Percentiles rank a stretch among this genome's conserved stretches.
Conservation (phyloP, 2,888 invertebrate genomes). For the Brachynemurus nebulosus region DNA sequence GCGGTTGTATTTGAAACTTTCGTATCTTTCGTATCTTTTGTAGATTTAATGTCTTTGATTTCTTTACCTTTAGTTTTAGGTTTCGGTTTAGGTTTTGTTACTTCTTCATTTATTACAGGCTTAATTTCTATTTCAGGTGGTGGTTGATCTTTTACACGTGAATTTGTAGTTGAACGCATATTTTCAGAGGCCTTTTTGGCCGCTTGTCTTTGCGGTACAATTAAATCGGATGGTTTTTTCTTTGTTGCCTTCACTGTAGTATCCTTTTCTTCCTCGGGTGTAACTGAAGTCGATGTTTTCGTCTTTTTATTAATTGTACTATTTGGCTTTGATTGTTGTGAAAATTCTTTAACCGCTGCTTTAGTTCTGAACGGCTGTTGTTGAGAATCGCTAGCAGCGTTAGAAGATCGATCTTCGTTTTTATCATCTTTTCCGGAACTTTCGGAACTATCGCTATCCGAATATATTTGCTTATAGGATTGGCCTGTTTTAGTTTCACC, state of each 20-base stretch:
- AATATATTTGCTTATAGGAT: constrained; percentile 63
- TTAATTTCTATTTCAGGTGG: constrained; percentile 14
- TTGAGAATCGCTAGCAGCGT: constrained; percentile 51
- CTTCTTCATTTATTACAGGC: constrained; percentile 16
- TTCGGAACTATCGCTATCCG: constrained; percentile 54
- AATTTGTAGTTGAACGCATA: constrained; percentile 52
- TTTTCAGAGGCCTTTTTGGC: constrained; percentile 85
- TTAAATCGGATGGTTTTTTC: constrained; percentile 59
- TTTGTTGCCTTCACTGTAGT: constrained; percentile 28
- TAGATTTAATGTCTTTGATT: constrained; percentile 14
- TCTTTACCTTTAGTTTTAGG: constrained; percentile 22
- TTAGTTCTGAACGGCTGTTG: constrained; percentile 60
- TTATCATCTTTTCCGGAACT: constrained; percentile 41
- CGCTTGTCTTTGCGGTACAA: constrained; percentile 80
- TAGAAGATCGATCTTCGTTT: constrained; percentile 44
- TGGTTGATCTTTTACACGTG: constrained; percentile 27
- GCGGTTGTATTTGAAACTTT: constrained; percentile 23
- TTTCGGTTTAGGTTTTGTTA: constrained; percentile 17
- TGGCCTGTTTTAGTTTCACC: constrained; percentile 34
- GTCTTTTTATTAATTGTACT: constrained; percentile 21
- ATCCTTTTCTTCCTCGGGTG: constrained; percentile 32
- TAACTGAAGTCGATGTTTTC: not conserved
- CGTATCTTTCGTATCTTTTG: constrained; percentile 16
- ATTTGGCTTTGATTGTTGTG: constrained; percentile 32
- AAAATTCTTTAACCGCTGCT: constrained; percentile 74